Evolutionary conservation across 2,888 invertebrate genomes (phyloP).

Genomic region (Anodontia alba): DNA sequence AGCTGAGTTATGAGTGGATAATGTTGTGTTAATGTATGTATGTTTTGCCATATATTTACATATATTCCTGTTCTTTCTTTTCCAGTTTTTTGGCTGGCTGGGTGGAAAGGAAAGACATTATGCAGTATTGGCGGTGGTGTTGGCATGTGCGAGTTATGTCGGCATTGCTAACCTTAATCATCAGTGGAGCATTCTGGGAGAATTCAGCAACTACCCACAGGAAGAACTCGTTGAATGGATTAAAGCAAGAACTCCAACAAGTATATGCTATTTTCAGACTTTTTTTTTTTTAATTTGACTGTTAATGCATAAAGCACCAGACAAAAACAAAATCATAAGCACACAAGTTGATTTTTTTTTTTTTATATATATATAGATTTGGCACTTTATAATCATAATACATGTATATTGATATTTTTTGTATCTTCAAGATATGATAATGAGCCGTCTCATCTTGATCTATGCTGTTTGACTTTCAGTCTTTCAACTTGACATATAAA

Average conservation of each 20-base stretch:
- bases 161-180: constrained; percentile 86
- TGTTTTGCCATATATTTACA: too few species aligned
- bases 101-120: constrained; percentile 84
- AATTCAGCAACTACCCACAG: constrained; percentile 90
- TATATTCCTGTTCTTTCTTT: constrained; percentile 83
- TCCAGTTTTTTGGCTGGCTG: constrained; percentile 84
- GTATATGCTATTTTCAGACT: constrained; percentile 71
- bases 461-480: too few species aligned
- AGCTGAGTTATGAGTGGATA: too few species aligned
- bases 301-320: too few species aligned
- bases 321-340: too few species aligned
- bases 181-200: constrained; percentile 86
- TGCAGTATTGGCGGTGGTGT: constrained; percentile 86
- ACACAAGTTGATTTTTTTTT: neutral
- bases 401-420: too few species aligned
- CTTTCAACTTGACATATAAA: too few species aligned
- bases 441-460: too few species aligned
- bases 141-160: constrained; percentile 87
- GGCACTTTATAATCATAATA: neutral
- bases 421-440: too few species aligned
- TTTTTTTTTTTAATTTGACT: too few species aligned
- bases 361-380: neutral
- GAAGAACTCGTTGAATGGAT: constrained; percentile 93
- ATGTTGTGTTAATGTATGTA: too few species aligned
- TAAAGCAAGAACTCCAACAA: constrained; percentile 87